Evolutionary conservation across 2,888 invertebrate species (phyloP).

Genomic region (Drosophila atripex): DNA sequence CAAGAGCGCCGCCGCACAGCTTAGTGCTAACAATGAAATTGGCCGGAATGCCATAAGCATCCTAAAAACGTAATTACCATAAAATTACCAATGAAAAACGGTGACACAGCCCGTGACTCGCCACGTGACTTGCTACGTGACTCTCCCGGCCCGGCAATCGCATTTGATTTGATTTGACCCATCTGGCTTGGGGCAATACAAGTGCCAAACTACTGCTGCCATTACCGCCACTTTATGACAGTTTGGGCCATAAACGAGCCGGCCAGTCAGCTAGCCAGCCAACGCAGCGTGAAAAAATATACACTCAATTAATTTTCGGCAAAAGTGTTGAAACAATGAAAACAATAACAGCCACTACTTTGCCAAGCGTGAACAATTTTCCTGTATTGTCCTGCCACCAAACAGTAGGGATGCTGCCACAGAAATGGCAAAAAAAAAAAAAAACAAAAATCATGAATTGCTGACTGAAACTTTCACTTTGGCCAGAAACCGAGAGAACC

Average conservation of each 20-base stretch:
- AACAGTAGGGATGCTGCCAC: not conserved
- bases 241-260: constrained; percentile 9
- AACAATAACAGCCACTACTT: constrained; percentile 28
- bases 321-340: constrained; percentile 47
- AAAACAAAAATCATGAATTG: constrained; percentile 24
- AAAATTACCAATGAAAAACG: constrained; percentile 47
- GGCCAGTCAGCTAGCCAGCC: not conserved
- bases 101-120: not conserved
- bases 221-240: constrained; percentile 28
- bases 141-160: constrained; percentile 1
- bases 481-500: constrained; percentile 31
- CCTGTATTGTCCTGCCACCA: constrained; percentile 28
- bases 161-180: constrained; percentile 25
- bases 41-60: constrained; percentile 61
- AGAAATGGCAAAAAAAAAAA: not conserved
- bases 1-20: constrained; percentile 19
- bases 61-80: constrained; percentile 70
- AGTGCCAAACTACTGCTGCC: constrained; percentile 7
- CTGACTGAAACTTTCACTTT: constrained; percentile 45
- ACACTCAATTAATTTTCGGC: constrained; percentile 69
- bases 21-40: constrained; percentile 70
- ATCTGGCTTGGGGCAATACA: constrained; percentile 19
- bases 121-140: not conserved
- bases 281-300: constrained; percentile 48
- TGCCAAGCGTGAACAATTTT: constrained; percentile 27